These are phyloP conservation scores for Leucophenga maculata DNA, from an alignment of 2,888 invertebrate species.

Conservation along the genomic window DNA sequence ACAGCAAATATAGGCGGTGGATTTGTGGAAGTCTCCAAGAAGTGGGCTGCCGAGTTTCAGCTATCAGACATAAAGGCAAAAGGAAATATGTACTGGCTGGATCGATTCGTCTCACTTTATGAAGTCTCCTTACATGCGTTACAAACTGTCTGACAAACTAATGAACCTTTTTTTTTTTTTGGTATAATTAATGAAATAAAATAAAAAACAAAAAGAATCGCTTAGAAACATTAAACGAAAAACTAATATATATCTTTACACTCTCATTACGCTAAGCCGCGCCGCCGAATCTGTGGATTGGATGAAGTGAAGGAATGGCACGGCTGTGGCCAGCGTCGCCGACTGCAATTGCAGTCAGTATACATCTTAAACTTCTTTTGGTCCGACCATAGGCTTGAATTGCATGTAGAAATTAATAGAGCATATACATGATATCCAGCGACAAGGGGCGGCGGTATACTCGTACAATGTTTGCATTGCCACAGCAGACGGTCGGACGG, in stretches of 20 bases:
- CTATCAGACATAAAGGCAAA: no score
- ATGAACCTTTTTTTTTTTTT: no score
- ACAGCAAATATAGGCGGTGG: no score
- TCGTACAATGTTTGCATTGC: background rate
- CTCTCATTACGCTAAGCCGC: constrained; percentile 45
- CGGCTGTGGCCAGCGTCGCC: no score
- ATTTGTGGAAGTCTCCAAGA: no score
- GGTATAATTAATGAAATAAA: background rate
- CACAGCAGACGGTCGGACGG: background rate
- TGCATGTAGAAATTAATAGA: constrained; percentile 52
- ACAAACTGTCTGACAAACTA: no score
- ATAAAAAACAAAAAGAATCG: background rate
- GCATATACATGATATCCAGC: constrained; percentile 35
- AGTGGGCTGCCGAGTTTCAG: no score
- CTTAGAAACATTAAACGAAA: background rate
- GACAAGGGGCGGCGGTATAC: background rate
- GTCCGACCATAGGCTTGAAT: constrained; percentile 10
- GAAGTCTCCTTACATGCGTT: no score
- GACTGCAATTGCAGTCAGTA: constrained; percentile 43
- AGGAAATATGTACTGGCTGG: no score
- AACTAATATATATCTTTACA: constrained; percentile 39
- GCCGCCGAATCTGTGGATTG: background rate
- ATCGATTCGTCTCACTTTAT: no score
- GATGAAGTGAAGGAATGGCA: background rate
- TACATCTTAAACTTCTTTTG: background rate